Conservation (phyloP, 2,888 invertebrate genomes). For the Colletes collaris region DNA sequence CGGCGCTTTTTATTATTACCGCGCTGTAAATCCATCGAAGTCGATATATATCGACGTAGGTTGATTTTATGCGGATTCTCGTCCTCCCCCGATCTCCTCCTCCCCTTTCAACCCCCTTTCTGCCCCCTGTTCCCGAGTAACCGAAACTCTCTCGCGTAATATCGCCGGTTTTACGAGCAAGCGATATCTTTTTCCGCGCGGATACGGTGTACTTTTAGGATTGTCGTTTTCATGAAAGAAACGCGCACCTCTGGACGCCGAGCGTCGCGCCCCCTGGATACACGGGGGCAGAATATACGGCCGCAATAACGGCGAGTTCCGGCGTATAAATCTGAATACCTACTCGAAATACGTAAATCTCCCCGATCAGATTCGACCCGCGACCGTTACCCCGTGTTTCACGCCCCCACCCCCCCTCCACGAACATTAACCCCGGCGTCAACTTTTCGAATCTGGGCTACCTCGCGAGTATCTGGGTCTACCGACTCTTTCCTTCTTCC, state of each 20-base stretch:
- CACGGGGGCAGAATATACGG: conserved; percentile 38
- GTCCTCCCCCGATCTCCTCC: not conserved
- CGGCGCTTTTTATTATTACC: conserved; percentile 52
- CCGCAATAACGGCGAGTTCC: conserved; percentile 51
- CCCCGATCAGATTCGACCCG: conserved; percentile 40
- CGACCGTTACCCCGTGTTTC: conserved; percentile 34
- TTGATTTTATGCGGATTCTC: conserved; percentile 40
- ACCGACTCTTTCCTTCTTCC: not conserved
- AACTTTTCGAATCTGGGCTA: conserved; percentile 25
- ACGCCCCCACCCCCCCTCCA: not conserved
- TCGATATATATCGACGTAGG: conserved; percentile 30
- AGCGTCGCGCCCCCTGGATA: conserved; percentile 25
- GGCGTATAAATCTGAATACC: conserved; percentile 56
- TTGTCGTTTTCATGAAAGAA: conserved; percentile 58
- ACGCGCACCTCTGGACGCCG: conserved; percentile 24
- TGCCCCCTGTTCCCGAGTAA: too few relatives aligned
- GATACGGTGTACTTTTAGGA: conserved; percentile 55
- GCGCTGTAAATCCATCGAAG: conserved; percentile 52
- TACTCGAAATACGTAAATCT: conserved; percentile 56
- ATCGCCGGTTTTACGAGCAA: conserved; percentile 58
- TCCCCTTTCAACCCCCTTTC: not conserved
- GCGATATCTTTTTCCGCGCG: conserved; percentile 56
- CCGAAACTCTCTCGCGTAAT: conserved; percentile 39
- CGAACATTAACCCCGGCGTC: conserved; percentile 12
- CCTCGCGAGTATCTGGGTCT: not conserved